Conservation (phyloP, 2,113 vertebrate genomes). For the Anarrhichthys ocellatus region DNA sequence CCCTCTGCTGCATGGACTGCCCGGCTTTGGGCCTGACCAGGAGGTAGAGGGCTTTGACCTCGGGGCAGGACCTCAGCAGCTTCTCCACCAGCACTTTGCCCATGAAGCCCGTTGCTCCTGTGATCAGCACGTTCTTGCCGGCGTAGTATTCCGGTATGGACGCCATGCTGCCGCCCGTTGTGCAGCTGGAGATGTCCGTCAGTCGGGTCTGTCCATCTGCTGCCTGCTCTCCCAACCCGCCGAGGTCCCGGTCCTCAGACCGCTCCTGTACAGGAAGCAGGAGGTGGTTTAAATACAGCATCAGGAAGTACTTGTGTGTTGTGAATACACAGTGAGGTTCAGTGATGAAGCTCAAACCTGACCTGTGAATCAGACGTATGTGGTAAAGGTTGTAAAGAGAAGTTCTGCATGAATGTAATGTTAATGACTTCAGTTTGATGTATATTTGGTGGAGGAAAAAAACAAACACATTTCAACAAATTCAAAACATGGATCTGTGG, state of each 20-base stretch:
- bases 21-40: slow-evolving; percentile 93
- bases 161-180: slow-evolving; percentile 82
- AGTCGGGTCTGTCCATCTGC: slow-evolving; percentile 21
- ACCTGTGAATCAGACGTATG: neutral
- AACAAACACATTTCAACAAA: neutral
- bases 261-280: slow-evolving; percentile 70
- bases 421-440: slow-evolving; percentile 11
- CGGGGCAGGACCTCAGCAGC: slow-evolving; percentile 90
- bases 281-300: slow-evolving; percentile 15
- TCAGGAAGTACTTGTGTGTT: neutral
- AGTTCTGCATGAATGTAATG: neutral
- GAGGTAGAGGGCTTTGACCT: slow-evolving; percentile 90
- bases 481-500: neutral
- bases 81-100: slow-evolving; percentile 97
- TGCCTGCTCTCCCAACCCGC: slow-evolving; percentile 40
- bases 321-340: neutral
- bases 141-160: slow-evolving; percentile 89
- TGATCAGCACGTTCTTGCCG: slow-evolving; percentile 92
- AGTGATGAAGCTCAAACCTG: neutral
- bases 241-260: slow-evolving; percentile 51
- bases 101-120: slow-evolving; percentile 95
- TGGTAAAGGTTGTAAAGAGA: neutral
- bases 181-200: slow-evolving; percentile 33
- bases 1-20: slow-evolving; percentile 90
- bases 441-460: neutral